These are phyloP conservation scores for Schizaphis graminum DNA, from an alignment of 2,888 invertebrate species.

Conservation along the genomic window DNA sequence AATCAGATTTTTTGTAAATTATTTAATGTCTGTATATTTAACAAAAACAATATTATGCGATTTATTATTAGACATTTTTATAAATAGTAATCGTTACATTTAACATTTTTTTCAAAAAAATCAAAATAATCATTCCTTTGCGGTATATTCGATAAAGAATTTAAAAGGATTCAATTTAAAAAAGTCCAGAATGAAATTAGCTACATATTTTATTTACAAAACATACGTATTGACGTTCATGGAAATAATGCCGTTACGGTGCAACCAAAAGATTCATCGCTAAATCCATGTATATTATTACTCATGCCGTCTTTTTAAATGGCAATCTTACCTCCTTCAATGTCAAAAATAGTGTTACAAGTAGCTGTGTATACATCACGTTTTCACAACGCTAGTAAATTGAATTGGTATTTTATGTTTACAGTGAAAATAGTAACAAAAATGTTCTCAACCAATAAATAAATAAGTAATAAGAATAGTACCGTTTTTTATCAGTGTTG, in stretches of 20 bases:
- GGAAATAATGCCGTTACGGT: neutral
- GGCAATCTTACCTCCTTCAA: slow-evolving; percentile 38
- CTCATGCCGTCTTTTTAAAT: slow-evolving; percentile 40
- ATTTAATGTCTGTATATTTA: neutral
- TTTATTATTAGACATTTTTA: neutral
- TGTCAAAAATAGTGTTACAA: slow-evolving; percentile 40
- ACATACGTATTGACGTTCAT: neutral
- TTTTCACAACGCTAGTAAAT: neutral
- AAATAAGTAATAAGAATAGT: neutral
- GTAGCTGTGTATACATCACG: neutral
- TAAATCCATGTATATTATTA: slow-evolving; percentile 29
- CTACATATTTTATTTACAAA: neutral
- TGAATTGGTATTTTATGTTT: neutral
- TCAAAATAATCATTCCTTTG: neutral
- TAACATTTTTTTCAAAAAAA: neutral
- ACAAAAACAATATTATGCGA: neutral
- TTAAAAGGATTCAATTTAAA: neutral
- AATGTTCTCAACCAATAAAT: slow-evolving; percentile 15
- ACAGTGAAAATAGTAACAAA: neutral
- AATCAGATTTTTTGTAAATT: neutral
- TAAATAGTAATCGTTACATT: neutral
- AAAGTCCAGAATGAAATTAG: neutral
- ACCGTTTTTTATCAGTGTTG: neutral
- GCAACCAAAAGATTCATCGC: neutral
- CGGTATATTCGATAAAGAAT: neutral